A percentile compares a stretch with the other conserved stretches of the same genome.
Conservation (phyloP, 2,113 vertebrate species). For the Ceyx melanurus region DNA sequence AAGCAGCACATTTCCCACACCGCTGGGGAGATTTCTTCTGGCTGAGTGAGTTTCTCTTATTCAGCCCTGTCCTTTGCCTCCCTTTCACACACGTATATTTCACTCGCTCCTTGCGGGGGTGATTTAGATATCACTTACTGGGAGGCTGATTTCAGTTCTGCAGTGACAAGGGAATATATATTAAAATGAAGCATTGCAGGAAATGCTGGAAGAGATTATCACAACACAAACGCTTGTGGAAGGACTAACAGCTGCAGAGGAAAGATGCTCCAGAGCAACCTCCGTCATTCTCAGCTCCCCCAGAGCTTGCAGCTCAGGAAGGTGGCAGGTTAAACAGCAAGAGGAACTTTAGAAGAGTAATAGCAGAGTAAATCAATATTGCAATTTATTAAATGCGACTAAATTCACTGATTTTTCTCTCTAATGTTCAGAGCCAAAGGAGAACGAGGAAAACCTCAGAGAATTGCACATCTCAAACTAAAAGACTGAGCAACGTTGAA, state of each 20-base stretch:
- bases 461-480: not conserved
- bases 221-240: not conserved
- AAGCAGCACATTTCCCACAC: fast-evolving
- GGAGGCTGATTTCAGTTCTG: not conserved
- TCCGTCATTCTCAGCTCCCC: not conserved
- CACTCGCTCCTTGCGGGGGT: not conserved
- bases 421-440: not conserved
- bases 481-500: not conserved
- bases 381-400: not conserved
- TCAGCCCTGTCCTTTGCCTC: not conserved
- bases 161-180: constrained; percentile 1
- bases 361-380: not conserved
- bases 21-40: not conserved
- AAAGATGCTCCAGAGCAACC: not conserved
- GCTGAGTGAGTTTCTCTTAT: not conserved
- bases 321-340: not conserved
- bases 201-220: not conserved
- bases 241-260: not conserved
- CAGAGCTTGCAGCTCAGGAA: not conserved
- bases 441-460: not conserved
- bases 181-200: constrained; percentile 50
- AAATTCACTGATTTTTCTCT: not conserved
- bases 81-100: not conserved
- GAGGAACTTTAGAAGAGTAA: not conserved
- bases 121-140: constrained; percentile 35